Percentiles rank a stretch among this genome's conserved stretches.
Conservation (phyloP, 2,113 vertebrate species). For the Alouatta palliata region DNA sequence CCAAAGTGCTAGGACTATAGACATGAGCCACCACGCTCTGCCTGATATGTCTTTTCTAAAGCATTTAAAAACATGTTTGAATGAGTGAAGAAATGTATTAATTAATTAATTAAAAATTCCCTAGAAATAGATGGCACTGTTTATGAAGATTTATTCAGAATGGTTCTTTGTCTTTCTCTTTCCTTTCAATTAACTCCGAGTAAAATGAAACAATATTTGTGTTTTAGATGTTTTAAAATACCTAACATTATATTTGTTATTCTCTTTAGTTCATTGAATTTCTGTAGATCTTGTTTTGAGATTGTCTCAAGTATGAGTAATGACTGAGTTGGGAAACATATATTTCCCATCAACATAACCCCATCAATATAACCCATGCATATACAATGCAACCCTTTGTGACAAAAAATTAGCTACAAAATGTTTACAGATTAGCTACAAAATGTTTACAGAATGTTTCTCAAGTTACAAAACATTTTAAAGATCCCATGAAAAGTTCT, state of each 20-base stretch:
- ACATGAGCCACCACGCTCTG: no score
- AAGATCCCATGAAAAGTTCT: background rate
- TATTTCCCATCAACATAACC: no score
- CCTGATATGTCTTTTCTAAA: background rate
- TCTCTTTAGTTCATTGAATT: background rate
- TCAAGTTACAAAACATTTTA: background rate
- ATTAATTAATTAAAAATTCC: background rate
- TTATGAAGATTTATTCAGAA: background rate
- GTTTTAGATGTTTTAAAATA: background rate
- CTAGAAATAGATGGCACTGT: background rate
- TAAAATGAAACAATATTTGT: background rate
- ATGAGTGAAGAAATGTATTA: background rate
- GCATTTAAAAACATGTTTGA: background rate
- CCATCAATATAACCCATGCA: background rate
- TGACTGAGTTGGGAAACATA: background rate
- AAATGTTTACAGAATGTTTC: background rate
- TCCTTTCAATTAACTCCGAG: background rate
- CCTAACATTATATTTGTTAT: background rate
- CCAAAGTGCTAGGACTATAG: no score
- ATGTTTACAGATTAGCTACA: background rate
- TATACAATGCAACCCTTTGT: background rate
- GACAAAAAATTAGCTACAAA: background rate
- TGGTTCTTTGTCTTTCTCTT: background rate
- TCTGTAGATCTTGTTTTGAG: background rate
- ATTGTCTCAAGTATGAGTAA: background rate